Base-by-base conservation (phyloP, 2,797 vertebrate species). In the Ispidina picta region DNA sequence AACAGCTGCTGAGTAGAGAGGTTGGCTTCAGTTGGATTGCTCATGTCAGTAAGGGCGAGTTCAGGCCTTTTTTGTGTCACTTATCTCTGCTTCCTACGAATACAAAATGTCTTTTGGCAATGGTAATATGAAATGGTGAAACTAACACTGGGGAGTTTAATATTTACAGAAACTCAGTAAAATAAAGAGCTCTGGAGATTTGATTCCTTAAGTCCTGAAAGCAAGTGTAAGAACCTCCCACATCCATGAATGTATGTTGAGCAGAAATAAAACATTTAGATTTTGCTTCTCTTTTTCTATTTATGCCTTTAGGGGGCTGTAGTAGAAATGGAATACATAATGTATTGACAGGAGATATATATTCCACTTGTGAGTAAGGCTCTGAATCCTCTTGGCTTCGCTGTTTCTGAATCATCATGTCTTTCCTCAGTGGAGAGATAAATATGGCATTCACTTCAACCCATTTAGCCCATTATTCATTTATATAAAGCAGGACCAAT, bases 391-490 rank as follows among this genome's bases (percentile, higher is more conserved):
- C 89, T 95, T 97, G 96, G 96, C 96, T 97, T 97, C 31, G 2
- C 93, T 18, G 91, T 96, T 96, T 97, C 92, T 97, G 97, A 97
- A 97, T 97, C 97, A 97, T 96, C 93, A 56, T 95, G 96, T 92
- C 96, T 97, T 97, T 96, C 95, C 95, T 97, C 97, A 91, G 95
- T 94, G 97, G 95, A 96, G 97, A 96, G 95, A 97, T 97, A 98
- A 98, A 98, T 97, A 96, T 94, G 95, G 95, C 95, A 97, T 97
- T 97, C 96, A 96, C 96, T 97, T 95, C 96, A 97, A 97, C 91
- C 96, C 96, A 97, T 97, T 97, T 97, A 98, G 95, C 78, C 95
- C 93, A 97, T 97, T 97, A 97, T 98, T 97, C 96, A 95, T 97
- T 97, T 97, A 94, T 95, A 97, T 97, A 97, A 97, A 98, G 96